Percentiles rank a stretch among this genome's conserved stretches.
Conservation (phyloP, 2,888 invertebrate genomes). For the Chrysolina haemoptera region DNA sequence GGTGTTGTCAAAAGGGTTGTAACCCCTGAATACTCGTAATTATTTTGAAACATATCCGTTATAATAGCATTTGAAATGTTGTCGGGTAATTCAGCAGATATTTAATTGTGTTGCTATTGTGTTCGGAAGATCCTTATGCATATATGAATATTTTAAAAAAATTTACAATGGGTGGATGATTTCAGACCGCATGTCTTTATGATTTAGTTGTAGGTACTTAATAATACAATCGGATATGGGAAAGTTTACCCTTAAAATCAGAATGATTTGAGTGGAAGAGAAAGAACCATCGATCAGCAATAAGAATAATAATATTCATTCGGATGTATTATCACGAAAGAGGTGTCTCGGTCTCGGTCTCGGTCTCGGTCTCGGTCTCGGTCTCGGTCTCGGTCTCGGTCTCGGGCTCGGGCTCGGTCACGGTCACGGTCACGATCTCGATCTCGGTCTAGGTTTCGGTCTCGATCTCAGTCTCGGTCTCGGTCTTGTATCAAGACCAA, state of each 20-base stretch:
- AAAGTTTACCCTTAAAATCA: slow-evolving; percentile 24
- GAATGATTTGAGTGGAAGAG: not conserved
- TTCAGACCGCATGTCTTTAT: slow-evolving; percentile 51
- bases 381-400: too few relatives aligned
- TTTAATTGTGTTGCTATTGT: slow-evolving; percentile 64
- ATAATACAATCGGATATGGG: slow-evolving; percentile 47
- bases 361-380: too few relatives aligned
- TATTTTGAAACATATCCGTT: slow-evolving; percentile 65
- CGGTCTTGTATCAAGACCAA: too few relatives aligned
- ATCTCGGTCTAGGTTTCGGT: too few relatives aligned
- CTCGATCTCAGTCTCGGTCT: too few relatives aligned
- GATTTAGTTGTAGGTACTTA: slow-evolving; percentile 38
- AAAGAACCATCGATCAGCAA: not conserved
- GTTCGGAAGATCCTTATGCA: slow-evolving; percentile 60
- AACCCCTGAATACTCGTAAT: slow-evolving; percentile 57
- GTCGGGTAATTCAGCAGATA: slow-evolving; percentile 58
- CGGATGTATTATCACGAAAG: too few relatives aligned
- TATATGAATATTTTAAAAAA: slow-evolving; percentile 50
- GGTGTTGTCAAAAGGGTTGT: slow-evolving; percentile 48
- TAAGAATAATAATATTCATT: too few relatives aligned
- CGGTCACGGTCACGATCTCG: too few relatives aligned
- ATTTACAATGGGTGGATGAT: slow-evolving; percentile 39
- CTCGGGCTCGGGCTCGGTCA: too few relatives aligned
- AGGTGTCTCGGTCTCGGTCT: too few relatives aligned
- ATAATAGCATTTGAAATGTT: slow-evolving; percentile 63